A percentile compares a stretch with the other conserved stretches of the same genome.
Evolutionary conservation across 1,140 invertebrate species (phyloP).

Genomic region (Procambarus clarkii): DNA sequence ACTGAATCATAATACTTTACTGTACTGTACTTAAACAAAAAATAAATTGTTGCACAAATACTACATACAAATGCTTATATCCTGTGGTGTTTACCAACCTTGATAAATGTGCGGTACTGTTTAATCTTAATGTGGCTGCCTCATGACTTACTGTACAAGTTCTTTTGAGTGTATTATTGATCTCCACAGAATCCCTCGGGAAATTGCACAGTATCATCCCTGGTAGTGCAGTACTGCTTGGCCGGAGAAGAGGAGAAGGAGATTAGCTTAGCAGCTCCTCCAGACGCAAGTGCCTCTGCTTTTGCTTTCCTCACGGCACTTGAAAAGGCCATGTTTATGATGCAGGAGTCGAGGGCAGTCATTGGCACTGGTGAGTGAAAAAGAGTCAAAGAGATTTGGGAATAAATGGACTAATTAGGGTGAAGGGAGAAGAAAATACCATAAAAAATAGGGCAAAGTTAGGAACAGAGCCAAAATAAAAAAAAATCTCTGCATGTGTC

Average conservation of each 20-base stretch:
- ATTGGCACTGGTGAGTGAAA: conserved; percentile 73
- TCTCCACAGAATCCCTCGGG: conserved; percentile 22
- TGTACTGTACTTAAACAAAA: too few relatives aligned
- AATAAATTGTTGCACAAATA: too few relatives aligned
- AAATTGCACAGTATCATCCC: conserved; percentile 18
- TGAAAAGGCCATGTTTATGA: conserved; percentile 69
- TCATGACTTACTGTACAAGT: too few relatives aligned
- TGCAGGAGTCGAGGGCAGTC: conserved; percentile 73
- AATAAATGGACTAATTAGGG: background rate
- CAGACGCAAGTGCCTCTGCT: conserved; percentile 55
- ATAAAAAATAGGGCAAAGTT: background rate
- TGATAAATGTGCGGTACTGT: too few relatives aligned
- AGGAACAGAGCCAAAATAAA: too few relatives aligned
- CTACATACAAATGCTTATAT: too few relatives aligned
- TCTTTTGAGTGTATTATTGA: background rate
- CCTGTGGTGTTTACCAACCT: too few relatives aligned
- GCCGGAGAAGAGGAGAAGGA: conserved; percentile 56
- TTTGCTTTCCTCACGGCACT: conserved; percentile 66
- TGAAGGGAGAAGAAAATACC: background rate
- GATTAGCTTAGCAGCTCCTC: conserved; percentile 46
- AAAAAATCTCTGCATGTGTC: background rate
- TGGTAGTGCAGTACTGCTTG: conserved; percentile 35
- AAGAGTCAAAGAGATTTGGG: background rate
- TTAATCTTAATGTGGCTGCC: too few relatives aligned
- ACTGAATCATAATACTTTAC: too few relatives aligned